A percentile compares a stretch with the other conserved stretches of the same genome.
Evolutionary conservation across 2,797 vertebrate species (phyloP).

Genomic region (Cirrhinus mrigala): DNA sequence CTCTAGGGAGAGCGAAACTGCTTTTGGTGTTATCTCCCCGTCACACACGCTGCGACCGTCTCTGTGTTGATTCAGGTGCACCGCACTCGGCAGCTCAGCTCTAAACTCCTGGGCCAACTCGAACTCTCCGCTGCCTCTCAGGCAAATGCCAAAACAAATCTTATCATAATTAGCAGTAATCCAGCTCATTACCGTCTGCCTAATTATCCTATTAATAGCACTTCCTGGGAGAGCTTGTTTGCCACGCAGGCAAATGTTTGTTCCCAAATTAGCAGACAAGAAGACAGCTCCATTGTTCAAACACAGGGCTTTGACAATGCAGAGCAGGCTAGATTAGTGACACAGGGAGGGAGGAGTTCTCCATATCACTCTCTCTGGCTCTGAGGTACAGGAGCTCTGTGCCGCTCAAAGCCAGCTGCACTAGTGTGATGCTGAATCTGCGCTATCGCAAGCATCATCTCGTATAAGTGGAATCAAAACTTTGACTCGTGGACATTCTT

Average conservation of each 20-base stretch:
- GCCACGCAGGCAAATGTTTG: conserved; percentile 98
- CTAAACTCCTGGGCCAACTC: conserved; percentile 64
- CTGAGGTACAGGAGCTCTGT: conserved; percentile 64
- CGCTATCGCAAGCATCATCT: conserved; percentile 31
- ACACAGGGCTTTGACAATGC: conserved; percentile 84
- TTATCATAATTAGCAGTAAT: conserved; percentile 99
- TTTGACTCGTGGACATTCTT: neutral
- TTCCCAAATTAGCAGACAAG: conserved; percentile 98
- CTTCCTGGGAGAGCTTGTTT: conserved; percentile 96
- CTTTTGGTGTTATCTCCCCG: conserved; percentile 57
- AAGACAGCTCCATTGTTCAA: conserved; percentile 92
- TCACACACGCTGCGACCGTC: conserved; percentile 67
- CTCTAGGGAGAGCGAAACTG: conserved; percentile 48
- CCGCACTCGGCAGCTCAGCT: conserved; percentile 68
- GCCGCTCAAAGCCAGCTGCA: conserved; percentile 67
- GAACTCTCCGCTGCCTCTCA: conserved; percentile 91
- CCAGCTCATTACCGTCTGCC: conserved; percentile 97
- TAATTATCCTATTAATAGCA: conserved; percentile 99
- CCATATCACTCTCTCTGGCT: conserved; percentile 72
- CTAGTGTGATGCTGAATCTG: conserved; percentile 71
- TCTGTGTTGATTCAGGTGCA: conserved; percentile 82
- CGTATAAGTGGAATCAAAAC: neutral
- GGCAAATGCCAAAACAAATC: conserved; percentile 99
- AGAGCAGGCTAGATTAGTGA: conserved; percentile 81
- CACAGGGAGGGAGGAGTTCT: conserved; percentile 70